Conservation (phyloP, 2,797 vertebrate species). For the Melanotaenia trifasciata region DNA sequence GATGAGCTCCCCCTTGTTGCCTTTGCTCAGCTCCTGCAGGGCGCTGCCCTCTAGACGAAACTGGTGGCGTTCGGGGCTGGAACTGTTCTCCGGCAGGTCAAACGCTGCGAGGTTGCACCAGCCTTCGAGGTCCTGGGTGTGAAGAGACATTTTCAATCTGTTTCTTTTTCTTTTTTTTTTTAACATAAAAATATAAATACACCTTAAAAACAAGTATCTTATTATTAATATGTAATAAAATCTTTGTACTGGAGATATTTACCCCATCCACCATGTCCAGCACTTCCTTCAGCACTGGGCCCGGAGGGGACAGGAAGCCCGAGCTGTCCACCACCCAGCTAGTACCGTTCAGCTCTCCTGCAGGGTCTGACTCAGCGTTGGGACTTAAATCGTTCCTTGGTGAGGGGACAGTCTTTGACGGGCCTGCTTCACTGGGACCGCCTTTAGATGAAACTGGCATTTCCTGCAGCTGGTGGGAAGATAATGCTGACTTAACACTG, state of each 20-base stretch:
- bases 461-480: slow-evolving; percentile 50
- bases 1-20: slow-evolving; percentile 94
- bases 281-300: slow-evolving; percentile 89
- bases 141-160: background rate
- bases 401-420: slow-evolving; percentile 47
- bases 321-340: slow-evolving; percentile 93
- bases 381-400: slow-evolving; percentile 66
- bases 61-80: slow-evolving; percentile 84
- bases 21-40: slow-evolving; percentile 93
- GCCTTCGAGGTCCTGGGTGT: slow-evolving; percentile 88
- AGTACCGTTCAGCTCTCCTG: slow-evolving; percentile 72
- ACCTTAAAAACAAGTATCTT: too few relatives aligned
- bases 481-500: background rate
- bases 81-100: slow-evolving; percentile 89
- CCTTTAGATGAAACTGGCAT: slow-evolving; percentile 15
- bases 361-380: slow-evolving; percentile 55
- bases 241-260: slow-evolving; percentile 44
- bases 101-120: slow-evolving; percentile 95
- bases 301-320: slow-evolving; percentile 88
- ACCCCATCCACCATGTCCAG: slow-evolving; percentile 96
- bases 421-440: slow-evolving; percentile 29
- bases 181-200: too few relatives aligned
- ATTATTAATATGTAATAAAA: background rate
- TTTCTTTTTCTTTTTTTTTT: background rate
- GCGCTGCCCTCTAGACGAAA: slow-evolving; percentile 93